Conservation (phyloP, 53 echinoderm and acorn worm genomes). For the Hippasteria phrygiana region DNA sequence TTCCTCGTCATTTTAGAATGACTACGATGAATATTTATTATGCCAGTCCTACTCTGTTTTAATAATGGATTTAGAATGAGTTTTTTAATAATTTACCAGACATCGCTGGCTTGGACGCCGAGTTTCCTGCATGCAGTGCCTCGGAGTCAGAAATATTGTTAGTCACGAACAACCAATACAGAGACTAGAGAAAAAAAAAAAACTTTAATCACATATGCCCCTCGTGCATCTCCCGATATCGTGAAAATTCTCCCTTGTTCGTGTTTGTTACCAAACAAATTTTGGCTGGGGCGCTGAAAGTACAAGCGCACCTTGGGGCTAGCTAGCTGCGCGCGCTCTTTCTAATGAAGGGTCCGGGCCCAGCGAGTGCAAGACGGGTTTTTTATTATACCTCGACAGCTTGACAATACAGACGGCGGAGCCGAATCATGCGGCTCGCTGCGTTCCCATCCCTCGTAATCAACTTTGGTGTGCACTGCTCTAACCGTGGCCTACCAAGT, state of each 20-base stretch:
- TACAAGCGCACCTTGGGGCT: conserved; percentile 59
- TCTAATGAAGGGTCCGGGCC: conserved; percentile 34
- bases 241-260: background rate
- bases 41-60: background rate
- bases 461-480: conserved; percentile 47
- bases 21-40: background rate
- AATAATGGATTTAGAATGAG: conserved; percentile 47
- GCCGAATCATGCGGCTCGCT: conserved; percentile 59
- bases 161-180: conserved; percentile 26
- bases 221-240: background rate
- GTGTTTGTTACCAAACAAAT: conserved; percentile 52
- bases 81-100: conserved; percentile 41
- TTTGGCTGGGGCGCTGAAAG: conserved; percentile 31
- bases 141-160: no score
- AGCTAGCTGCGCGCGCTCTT: background rate
- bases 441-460: conserved; percentile 34
- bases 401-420: conserved; percentile 61
- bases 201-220: conserved; percentile 37
- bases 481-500: conserved; percentile 19
- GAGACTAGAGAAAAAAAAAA: background rate
- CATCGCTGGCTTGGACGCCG: background rate
- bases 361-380: conserved; percentile 32
- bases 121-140: background rate
- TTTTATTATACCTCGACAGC: conserved; percentile 43
- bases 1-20: background rate